A percentile compares a stretch with the other conserved stretches of the same genome.
Conservation (phyloP, 2,797 vertebrate genomes). For the Peromyscus attwateri region DNA sequence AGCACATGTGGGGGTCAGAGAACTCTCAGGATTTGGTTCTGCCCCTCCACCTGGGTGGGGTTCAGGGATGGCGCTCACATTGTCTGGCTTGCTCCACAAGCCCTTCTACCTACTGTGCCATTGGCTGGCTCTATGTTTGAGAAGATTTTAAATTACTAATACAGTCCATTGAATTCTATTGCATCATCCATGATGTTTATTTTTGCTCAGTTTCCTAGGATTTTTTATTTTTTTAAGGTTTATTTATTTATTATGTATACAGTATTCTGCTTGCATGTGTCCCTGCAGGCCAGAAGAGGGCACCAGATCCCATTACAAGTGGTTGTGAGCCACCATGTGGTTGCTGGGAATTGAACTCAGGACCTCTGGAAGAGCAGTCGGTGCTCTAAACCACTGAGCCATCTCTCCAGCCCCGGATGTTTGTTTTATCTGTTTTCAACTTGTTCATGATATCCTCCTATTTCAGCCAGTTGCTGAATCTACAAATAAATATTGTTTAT, state of each 20-base stretch:
- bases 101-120: too few relatives aligned
- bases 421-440: neutral
- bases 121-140: neutral
- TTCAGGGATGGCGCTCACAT: neutral
- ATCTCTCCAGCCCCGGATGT: too few relatives aligned
- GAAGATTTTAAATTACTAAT: neutral
- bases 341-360: too few relatives aligned
- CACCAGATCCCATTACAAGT: too few relatives aligned
- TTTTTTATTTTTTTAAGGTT: too few relatives aligned
- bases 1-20: neutral
- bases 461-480: neutral
- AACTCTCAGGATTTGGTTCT: neutral
- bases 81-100: neutral
- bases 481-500: neutral
- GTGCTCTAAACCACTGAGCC: too few relatives aligned
- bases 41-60: accelerated
- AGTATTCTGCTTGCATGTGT: too few relatives aligned
- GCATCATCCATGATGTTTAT: neutral
- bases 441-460: neutral
- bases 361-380: too few relatives aligned
- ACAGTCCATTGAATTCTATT: neutral
- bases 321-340: too few relatives aligned
- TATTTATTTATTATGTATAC: too few relatives aligned
- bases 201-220: neutral
- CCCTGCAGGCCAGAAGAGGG: too few relatives aligned